Conservation (phyloP, 2,888 invertebrate species). For the Ischnus inquisitorius region DNA sequence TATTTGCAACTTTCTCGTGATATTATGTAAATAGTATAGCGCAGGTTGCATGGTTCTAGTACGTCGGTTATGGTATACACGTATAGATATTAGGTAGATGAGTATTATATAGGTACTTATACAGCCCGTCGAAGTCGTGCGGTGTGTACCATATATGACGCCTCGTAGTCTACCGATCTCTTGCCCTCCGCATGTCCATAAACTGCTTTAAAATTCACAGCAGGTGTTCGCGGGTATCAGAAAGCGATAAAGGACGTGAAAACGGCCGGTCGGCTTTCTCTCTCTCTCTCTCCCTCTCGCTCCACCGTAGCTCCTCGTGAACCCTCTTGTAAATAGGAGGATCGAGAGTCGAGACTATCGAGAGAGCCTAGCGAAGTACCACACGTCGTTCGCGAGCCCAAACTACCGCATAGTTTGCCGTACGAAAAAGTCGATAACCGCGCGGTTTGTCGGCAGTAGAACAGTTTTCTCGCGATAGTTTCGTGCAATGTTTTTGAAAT, state of each 20-base stretch:
- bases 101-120: slow-evolving; percentile 47
- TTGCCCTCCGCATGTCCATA: not conserved
- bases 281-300: not conserved
- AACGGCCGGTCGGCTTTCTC: slow-evolving; percentile 40
- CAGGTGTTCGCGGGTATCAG: slow-evolving; percentile 65
- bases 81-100: slow-evolving; percentile 48
- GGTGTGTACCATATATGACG: slow-evolving; percentile 31
- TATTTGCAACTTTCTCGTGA: slow-evolving; percentile 53
- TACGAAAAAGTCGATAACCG: slow-evolving; percentile 24
- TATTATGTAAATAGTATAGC: slow-evolving; percentile 57
- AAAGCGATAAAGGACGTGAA: slow-evolving; percentile 65
- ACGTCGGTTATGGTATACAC: slow-evolving; percentile 24
- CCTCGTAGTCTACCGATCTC: slow-evolving; percentile 28
- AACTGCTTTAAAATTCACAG: slow-evolving; percentile 62
- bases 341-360: slow-evolving; percentile 40
- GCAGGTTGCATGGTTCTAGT: slow-evolving; percentile 44
- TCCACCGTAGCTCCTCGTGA: slow-evolving; percentile 32
- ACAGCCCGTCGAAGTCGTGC: slow-evolving; percentile 27
- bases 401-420: slow-evolving; percentile 25
- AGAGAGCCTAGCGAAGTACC: slow-evolving; percentile 1
- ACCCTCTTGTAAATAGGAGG: slow-evolving; percentile 50
- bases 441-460: slow-evolving; percentile 14
- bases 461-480: slow-evolving; percentile 7
- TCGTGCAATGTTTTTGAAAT: slow-evolving; percentile 28
- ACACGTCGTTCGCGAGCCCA: slow-evolving; percentile 1